Percentiles rank a stretch among this genome's conserved stretches.
phyloP scores from a whole-genome alignment of 2,888 invertebrate species.

The Aphidius colemani region DNA sequence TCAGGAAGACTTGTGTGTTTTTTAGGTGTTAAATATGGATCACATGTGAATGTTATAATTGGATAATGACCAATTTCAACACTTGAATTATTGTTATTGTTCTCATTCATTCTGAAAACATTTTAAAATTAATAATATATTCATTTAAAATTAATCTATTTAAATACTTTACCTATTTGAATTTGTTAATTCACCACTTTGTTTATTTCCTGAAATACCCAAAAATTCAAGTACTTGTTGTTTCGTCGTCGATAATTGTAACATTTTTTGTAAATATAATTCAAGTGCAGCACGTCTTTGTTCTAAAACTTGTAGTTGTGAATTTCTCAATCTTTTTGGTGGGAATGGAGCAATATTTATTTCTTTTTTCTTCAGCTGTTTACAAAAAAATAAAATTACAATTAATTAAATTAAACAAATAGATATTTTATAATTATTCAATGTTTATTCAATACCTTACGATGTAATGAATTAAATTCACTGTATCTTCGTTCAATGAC shows the following conservation, averaged over 20 bases:
- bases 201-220: conserved; percentile 50
- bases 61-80: conserved; percentile 51
- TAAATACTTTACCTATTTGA: conserved; percentile 41
- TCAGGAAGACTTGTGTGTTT: conserved; percentile 55
- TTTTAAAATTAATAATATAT: not conserved
- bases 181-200: conserved; percentile 34
- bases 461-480: conserved; percentile 65
- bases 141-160: not conserved
- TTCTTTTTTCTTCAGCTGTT: conserved; percentile 62
- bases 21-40: conserved; percentile 57
- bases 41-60: conserved; percentile 54
- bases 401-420: not conserved
- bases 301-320: conserved; percentile 65
- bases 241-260: conserved; percentile 58
- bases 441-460: conserved; percentile 56
- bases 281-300: conserved; percentile 64
- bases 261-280: conserved; percentile 63
- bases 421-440: not conserved
- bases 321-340: conserved; percentile 65
- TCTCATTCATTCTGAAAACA: not conserved
- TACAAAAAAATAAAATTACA: conserved; percentile 33
- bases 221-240: conserved; percentile 61
- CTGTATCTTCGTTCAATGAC: conserved; percentile 64
- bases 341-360: conserved; percentile 65
- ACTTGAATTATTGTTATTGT: not conserved